Percentiles rank a stretch among this genome's conserved stretches.
These are phyloP conservation scores for Itoplectis maculator DNA, from an alignment of 2,888 invertebrate genomes.

Conservation along the genomic window DNA sequence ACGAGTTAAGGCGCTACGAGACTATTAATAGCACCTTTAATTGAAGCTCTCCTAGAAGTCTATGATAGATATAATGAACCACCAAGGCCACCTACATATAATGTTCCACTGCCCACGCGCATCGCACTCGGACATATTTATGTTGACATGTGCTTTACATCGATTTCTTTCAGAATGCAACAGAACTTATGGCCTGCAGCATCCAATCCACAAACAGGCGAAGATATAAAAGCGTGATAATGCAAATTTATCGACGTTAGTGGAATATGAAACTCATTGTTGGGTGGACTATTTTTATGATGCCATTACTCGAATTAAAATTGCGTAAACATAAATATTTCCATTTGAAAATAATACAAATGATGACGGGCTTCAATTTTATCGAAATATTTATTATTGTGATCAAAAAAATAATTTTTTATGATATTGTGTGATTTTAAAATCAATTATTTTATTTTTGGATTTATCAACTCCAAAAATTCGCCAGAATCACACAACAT, in stretches of 20 bases:
- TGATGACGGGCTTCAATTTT: no score
- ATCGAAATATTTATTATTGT: no score
- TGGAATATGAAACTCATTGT: neutral
- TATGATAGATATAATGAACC: constrained; percentile 65
- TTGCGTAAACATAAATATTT: neutral
- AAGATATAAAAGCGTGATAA: constrained; percentile 5
- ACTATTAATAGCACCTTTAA: constrained; percentile 73
- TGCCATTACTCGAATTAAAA: no score
- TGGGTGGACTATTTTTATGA: neutral
- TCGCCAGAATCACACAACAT: neutral
- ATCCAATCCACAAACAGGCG: neutral
- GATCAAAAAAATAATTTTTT: neutral
- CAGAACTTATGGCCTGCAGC: constrained; percentile 6
- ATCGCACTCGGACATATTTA: constrained; percentile 43
- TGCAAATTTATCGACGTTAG: neutral
- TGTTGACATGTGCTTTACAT: constrained; percentile 18
- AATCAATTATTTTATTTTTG: no score
- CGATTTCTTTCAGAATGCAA: constrained; percentile 2
- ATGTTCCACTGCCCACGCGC: constrained; percentile 46
- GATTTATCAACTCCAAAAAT: no score
- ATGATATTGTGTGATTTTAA: neutral
- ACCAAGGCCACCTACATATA: constrained; percentile 63
- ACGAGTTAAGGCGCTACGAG: constrained; percentile 57
- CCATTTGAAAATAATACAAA: no score
- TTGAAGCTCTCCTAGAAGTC: constrained; percentile 64